Evolutionary conservation across 1,140 invertebrate species (phyloP).

Genomic region (Aricia agestis): DNA sequence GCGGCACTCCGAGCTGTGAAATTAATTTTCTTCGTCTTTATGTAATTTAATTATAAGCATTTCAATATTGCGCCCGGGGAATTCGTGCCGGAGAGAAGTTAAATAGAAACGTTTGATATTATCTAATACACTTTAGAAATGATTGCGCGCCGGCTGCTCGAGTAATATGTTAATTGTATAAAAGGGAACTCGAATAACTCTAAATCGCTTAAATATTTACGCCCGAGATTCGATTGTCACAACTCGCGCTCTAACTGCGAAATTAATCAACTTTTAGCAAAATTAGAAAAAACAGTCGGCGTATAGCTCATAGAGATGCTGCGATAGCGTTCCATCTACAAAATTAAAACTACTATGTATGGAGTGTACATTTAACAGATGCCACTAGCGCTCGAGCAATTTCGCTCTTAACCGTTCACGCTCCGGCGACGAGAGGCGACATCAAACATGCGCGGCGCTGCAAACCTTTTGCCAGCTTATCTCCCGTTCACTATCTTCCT

Average conservation of each 20-base stretch:
- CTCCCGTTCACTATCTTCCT: slow-evolving; percentile 69
- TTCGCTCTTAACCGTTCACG: slow-evolving; percentile 70
- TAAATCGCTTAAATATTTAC: slow-evolving; percentile 13
- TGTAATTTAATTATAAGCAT: slow-evolving; percentile 77
- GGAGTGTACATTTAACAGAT: slow-evolving; percentile 67
- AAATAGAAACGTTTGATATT: slow-evolving; percentile 76
- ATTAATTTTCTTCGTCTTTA: slow-evolving; percentile 77
- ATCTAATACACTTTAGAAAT: slow-evolving; percentile 69
- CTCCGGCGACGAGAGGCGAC: slow-evolving; percentile 68
- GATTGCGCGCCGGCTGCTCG: slow-evolving; percentile 61
- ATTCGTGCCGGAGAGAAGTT: slow-evolving; percentile 69
- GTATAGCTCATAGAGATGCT: slow-evolving; percentile 19
- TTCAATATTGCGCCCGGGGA: slow-evolving; percentile 73
- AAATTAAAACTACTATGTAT: slow-evolving; percentile 71
- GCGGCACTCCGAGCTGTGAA: slow-evolving; percentile 68
- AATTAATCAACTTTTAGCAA: slow-evolving; percentile 6
- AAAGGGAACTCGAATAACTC: slow-evolving; percentile 12
- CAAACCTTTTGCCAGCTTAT: slow-evolving; percentile 74
- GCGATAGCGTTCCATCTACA: slow-evolving; percentile 57
- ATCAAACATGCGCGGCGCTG: slow-evolving; percentile 68
- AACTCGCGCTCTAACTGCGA: background rate
- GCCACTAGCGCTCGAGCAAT: slow-evolving; percentile 64
- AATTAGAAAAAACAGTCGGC: background rate
- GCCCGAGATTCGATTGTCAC: background rate
- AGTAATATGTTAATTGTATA: slow-evolving; percentile 53